These are phyloP conservation scores for Anticlea derivata DNA, from an alignment of 2,888 invertebrate genomes.

Conservation along the genomic window DNA sequence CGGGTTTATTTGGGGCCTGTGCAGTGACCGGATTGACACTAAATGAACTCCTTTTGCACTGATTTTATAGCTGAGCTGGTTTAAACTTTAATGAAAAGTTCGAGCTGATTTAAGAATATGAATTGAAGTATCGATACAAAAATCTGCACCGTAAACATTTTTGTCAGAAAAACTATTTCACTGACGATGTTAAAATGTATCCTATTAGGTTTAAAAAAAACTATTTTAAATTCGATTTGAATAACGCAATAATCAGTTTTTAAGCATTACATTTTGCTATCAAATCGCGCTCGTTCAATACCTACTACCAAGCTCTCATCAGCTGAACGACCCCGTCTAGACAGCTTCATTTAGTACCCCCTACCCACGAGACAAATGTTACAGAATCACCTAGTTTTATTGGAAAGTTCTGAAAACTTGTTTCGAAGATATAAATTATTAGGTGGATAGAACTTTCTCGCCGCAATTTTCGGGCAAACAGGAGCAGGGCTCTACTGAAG, in stretches of 20 bases:
- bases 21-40: conserved; percentile 52
- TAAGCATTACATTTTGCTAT: not conserved
- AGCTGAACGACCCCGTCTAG: conserved; percentile 29
- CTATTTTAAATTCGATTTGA: too few species aligned
- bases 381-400: not conserved
- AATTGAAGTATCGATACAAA: too few species aligned
- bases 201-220: too few species aligned
- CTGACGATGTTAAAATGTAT: too few species aligned
- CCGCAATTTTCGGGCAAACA: too few species aligned
- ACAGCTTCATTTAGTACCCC: conserved; percentile 22
- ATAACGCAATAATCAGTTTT: too few species aligned
- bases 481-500: too few species aligned
- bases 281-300: conserved; percentile 6
- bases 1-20: too few species aligned
- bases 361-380: conserved; percentile 4
- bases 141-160: too few species aligned
- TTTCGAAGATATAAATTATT: not conserved
- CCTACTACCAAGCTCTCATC: conserved; percentile 20
- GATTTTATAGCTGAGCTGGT: conserved; percentile 38
- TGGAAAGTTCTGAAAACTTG: not conserved
- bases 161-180: too few species aligned
- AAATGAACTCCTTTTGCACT: conserved; percentile 41
- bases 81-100: too few species aligned
- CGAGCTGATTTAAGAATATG: too few species aligned
- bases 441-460: not conserved